phyloP scores from a whole-genome alignment of 2,113 vertebrate species.

The Mastomys natalensis region DNA sequence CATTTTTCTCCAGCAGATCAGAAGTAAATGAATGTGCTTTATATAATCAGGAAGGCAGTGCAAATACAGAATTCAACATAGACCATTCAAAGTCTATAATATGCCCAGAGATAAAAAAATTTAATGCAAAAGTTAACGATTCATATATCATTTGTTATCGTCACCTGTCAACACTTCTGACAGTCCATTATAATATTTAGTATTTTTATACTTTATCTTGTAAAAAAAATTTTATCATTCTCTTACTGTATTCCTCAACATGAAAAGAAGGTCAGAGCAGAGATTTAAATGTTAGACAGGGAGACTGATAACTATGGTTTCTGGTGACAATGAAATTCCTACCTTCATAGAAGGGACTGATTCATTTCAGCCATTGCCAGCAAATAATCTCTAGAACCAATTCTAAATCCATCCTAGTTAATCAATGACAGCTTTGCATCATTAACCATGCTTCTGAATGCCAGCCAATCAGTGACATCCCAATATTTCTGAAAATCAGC shows the following conservation, averaged over 20 bases:
- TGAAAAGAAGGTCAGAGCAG: background rate
- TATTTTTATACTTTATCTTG: slow-evolving; percentile 86
- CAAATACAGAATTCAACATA: slow-evolving; percentile 80
- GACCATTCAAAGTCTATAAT: slow-evolving; percentile 78
- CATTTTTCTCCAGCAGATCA: slow-evolving; percentile 86
- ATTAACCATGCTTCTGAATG: slow-evolving; percentile 29
- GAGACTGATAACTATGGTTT: slow-evolving; percentile 41
- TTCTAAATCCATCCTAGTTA: slow-evolving; percentile 44
- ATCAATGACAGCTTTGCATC: slow-evolving; percentile 36
- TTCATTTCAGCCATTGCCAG: background rate
- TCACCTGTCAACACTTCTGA: slow-evolving; percentile 87
- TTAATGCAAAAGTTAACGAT: slow-evolving; percentile 89
- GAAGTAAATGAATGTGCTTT: slow-evolving; percentile 86
- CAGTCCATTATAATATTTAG: slow-evolving; percentile 87
- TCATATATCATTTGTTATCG: slow-evolving; percentile 87
- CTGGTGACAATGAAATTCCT: slow-evolving; percentile 8
- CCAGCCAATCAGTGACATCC: background rate
- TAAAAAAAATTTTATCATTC: slow-evolving; percentile 81
- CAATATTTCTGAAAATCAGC: slow-evolving; percentile 54
- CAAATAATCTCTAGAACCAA: slow-evolving; percentile 38
- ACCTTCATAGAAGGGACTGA: background rate
- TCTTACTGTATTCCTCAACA: slow-evolving; percentile 77
- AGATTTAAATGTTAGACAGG: slow-evolving; percentile 57
- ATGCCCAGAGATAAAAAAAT: slow-evolving; percentile 86
- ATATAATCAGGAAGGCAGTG: slow-evolving; percentile 84